Base-by-base conservation (phyloP, 2,888 invertebrate species). In the Amphipoea lucens region DNA sequence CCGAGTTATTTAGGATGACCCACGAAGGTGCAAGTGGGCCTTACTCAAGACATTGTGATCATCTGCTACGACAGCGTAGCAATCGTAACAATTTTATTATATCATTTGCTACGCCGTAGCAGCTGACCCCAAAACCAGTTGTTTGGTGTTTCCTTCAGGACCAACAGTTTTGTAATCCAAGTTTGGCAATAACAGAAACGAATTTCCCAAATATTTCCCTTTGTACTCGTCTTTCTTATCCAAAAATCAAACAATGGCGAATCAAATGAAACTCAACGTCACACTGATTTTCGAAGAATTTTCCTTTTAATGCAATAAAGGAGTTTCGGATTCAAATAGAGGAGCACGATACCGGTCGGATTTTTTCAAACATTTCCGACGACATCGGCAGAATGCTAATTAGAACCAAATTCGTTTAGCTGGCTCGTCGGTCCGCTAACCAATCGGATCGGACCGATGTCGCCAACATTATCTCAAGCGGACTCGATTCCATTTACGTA, bases 351-450 rank as follows among this genome's bases (percentile, higher is more conserved):
- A 86, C 70, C 57, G 20, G 67, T 72, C 71, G 68, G 62, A 84
- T 76, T 87, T 74, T 86, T 79, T 76, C 71, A 67, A 78, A 80
- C 77, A 67, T 74, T 88, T 78, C 70, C 74, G 57, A 51, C 81
- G 70, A 84, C 87, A 72, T 77, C 69, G 74, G 54, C 36, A 54
- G 87, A 87, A 87, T 87, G 70, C 79, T 88, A 87, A 88, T 87
- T 87, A 82, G 76, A 74, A 72, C 76, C 67, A 76, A 87, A 84
- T 88, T 87, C 82, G 88, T 84, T 87, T 84, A 87, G 82, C 78
- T 70, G 76, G 68, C 70, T 82, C 79, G 77, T 78, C 78, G 82
- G 71, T 73, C 57, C 74, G 67, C 74, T 80, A 80, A 80, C 87
- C 74, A 82, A 84, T 79, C 72, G 72, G 68, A 86, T 87, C 42